phyloP scores from a whole-genome alignment of 2,888 invertebrate genomes.

The Plemyria rubiginata region DNA sequence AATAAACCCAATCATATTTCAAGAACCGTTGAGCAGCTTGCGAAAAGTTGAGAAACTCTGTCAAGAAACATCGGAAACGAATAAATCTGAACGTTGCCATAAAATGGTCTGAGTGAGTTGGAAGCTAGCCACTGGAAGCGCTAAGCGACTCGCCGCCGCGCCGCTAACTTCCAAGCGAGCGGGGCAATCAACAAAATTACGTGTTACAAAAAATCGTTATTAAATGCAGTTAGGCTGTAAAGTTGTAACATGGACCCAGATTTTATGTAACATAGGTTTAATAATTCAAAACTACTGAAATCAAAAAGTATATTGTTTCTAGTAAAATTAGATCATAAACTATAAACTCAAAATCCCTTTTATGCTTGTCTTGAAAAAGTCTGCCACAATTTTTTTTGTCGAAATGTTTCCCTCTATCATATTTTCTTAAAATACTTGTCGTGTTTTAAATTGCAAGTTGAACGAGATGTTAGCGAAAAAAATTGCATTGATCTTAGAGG shows the following conservation, averaged over 20 bases:
- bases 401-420: too few species aligned
- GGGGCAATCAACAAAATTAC: constrained; percentile 9
- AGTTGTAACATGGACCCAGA: background rate
- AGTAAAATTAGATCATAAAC: too few species aligned
- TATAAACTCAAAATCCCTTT: too few species aligned
- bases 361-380: too few species aligned
- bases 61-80: constrained; percentile 22
- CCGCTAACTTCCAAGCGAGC: constrained; percentile 11
- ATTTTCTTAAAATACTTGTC: too few species aligned
- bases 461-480: too few species aligned
- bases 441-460: too few species aligned
- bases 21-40: constrained; percentile 1
- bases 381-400: too few species aligned
- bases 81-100: constrained; percentile 21
- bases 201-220: constrained; percentile 2
- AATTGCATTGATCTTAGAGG: too few species aligned
- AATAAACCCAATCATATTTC: constrained; percentile 6
- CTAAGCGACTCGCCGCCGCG: constrained; percentile 4
- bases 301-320: too few species aligned
- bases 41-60: constrained; percentile 9
- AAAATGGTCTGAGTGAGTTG: constrained; percentile 17
- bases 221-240: constrained; percentile 1
- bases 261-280: background rate
- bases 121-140: constrained; percentile 18
- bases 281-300: too few species aligned